phyloP scores from a whole-genome alignment of 1,140 invertebrate species.

The Aphelinus certus region DNA sequence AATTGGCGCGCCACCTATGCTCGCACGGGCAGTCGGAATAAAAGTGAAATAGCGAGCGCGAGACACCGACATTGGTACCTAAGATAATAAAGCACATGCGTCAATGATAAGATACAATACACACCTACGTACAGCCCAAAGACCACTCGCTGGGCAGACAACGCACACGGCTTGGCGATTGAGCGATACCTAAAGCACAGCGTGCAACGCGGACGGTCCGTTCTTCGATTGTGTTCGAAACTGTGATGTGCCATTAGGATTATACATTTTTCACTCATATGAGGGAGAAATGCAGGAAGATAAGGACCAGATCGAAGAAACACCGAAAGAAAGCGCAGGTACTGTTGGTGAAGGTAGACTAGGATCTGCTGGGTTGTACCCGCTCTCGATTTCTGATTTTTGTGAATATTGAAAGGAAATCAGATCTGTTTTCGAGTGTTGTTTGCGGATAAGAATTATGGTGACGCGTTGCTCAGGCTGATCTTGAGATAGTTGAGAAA shows the following conservation, averaged over 20 bases:
- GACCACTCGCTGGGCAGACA: background rate
- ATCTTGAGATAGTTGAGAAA: no score
- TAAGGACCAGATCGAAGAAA: conserved; percentile 15
- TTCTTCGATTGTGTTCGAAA: background rate
- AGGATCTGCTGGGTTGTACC: no score
- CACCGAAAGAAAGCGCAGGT: conserved; percentile 19
- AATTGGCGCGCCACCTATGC: conserved; percentile 15
- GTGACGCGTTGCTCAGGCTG: no score
- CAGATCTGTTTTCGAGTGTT: no score
- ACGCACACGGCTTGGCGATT: background rate
- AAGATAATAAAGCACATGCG: conserved; percentile 35
- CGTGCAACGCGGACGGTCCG: background rate
- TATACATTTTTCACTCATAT: conserved; percentile 19
- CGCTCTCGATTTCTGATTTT: no score
- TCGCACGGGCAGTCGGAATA: conserved; percentile 24
- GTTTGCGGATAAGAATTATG: no score
- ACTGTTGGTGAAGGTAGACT: background rate
- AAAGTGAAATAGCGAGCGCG: conserved; percentile 15
- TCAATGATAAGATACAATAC: conserved; percentile 34
- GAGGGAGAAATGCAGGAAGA: conserved; percentile 25
- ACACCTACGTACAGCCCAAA: background rate
- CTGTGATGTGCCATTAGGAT: background rate
- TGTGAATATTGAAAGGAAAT: background rate
- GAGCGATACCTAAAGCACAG: background rate
- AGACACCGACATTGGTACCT: conserved; percentile 26